Evolutionary conservation across 1,140 invertebrate species (phyloP), one percentile per base, ranked within the genome.

Genomic region (Cydia pomonella): DNA sequence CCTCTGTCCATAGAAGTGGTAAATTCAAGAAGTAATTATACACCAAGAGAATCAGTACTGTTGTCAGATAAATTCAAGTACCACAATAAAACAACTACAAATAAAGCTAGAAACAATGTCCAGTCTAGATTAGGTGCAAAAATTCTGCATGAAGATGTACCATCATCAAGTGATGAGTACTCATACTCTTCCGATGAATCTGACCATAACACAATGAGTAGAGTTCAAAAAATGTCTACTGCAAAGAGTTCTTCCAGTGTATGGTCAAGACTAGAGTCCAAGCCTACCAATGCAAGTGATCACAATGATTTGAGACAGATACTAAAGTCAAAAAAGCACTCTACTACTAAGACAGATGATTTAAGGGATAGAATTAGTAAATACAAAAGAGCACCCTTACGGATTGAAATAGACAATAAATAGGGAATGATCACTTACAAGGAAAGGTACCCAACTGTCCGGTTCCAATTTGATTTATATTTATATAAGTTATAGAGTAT

Each of bases 201-300:
- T 27, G 88, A 89, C 76, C 73, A 79, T 53, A 85, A 90, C 80
- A 79, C 86, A 25, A 88, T 85, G 83, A 93, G 91, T 73, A 84
- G 84, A 79, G 90, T 93, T 69, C 86, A 93, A 83, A 93, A 87
- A 82, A 84, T 92, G 10, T 81, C 77, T 74, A 81, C 62, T 44
- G 72, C 73, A 59, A 86, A 82, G 73, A 82, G 72, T 50, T 82
- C 29, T 33, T 33, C 80, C 27, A 87, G 92, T 82, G 94, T 95
- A n/a, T 95, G 95, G 94, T 92, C 94, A 0, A 93, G 94, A 87
- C 83, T 95, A 73, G 94, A 95, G 77, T 81, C 76, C 3, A 84
- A 87, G 75, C 71, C 78, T 18, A 76, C 41, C 38, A 78, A 80
- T 75, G 72, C 74, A 47, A 81, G 50, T 59, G 66, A 75, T 23